Conservation (phyloP, 1,140 invertebrate species). For the Pseudomyrmex cubaensis region DNA sequence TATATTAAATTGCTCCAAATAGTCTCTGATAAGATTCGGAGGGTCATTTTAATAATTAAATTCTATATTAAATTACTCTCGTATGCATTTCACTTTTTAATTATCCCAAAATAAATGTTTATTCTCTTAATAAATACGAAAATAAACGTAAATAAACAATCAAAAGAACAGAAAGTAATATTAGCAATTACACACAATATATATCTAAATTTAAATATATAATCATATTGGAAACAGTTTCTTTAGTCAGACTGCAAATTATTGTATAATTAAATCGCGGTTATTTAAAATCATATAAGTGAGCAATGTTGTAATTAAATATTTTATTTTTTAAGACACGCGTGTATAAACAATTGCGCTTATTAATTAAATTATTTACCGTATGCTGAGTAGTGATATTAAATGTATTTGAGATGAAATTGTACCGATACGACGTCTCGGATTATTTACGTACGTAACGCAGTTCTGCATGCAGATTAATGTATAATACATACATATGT, state of each 20-base stretch:
- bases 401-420: neutral
- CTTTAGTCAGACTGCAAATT: constrained; percentile 42
- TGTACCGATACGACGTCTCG: neutral
- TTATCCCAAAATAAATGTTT: neutral
- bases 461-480: constrained; percentile 30
- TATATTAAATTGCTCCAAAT: neutral
- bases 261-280: constrained; percentile 3
- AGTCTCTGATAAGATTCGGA: neutral
- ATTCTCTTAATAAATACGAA: neutral
- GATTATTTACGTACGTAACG: constrained; percentile 42
- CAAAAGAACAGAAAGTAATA: neutral
- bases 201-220: neutral
- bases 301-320: constrained; percentile 15
- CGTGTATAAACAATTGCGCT: neutral
- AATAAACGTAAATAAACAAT: constrained; percentile 5
- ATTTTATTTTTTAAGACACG: neutral
- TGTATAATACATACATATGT: neutral
- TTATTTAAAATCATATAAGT: constrained; percentile 31
- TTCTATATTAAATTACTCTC: neutral
- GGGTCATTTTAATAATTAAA: constrained; percentile 20
- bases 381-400: neutral
- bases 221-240: neutral
- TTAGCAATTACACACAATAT: constrained; percentile 31
- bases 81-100: constrained; percentile 5
- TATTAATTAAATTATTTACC: neutral